Evolutionary conservation across 2,797 vertebrate species (phyloP), one percentile per base, ranked within the genome.

Genomic region (Etheostoma perlongum): DNA sequence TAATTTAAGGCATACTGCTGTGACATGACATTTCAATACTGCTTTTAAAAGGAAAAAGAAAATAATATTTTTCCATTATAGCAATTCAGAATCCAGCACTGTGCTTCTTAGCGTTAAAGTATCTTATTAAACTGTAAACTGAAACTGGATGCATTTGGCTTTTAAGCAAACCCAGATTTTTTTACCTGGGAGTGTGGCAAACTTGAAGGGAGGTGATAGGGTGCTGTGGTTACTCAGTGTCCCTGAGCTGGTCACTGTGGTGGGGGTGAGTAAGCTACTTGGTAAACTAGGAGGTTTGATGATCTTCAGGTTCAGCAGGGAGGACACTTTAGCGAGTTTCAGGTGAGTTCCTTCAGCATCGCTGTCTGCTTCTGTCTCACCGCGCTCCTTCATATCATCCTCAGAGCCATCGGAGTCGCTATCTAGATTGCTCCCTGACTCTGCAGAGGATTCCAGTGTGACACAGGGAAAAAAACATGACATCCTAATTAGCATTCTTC

Each of bases 361-460:
- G 0, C 95, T 96, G 76, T 97, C 96, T 0, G 95, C 96, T 91
- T 97, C 96, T 0, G 95, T 95, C 87, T 96, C 96, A 59, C 95
- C 93, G 53, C 90, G 93, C 84, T 97, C 96, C 93, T 96, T 97
- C 86, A 94, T 89, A 79, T 96, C 95, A 84, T 97, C 96, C 84
- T 97, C 97, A 48, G 97, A 96, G 75, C 92, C 95, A 72, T 97
- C 97, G 36, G 97, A 96, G 91, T 97, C 96, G 27, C 96, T 97
- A 70, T 97, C 97, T 82, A 96, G 96, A 93, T 96, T 97, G 93
- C 96, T 98, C 91, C 97, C 96, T 19, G 96, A 97, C 86, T 97
- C 98, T 99, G 92, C 60, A 55, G 67, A 57, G 66, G 77, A 82
- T 80, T 79, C 62, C 71, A 78, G 78, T 0, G 16, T 51, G 62